phyloP scores from a whole-genome alignment of 1,140 invertebrate species.

The Monomorium pharaonis region DNA sequence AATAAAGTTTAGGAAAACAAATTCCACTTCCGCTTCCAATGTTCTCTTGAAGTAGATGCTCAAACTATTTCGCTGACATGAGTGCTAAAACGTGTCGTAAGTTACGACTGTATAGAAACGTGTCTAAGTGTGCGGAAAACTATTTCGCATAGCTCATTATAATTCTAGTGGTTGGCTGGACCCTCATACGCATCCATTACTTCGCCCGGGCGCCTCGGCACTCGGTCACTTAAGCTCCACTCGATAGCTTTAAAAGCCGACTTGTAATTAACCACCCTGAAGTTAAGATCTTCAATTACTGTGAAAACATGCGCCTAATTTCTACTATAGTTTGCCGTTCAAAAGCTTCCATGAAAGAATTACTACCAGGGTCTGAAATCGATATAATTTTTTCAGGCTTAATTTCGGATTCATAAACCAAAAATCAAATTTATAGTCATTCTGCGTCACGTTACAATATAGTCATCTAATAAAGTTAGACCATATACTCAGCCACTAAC shows the following conservation, averaged over 20 bases:
- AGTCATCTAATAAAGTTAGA: not conserved
- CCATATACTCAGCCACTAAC: not conserved
- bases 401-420: not conserved
- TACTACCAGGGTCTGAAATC: not conserved
- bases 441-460: not conserved
- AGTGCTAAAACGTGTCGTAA: conserved; percentile 56
- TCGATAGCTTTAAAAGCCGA: conserved; percentile 33
- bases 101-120: conserved; percentile 34
- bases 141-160: conserved; percentile 55
- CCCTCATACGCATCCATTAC: conserved; percentile 54
- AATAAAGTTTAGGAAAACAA: not conserved
- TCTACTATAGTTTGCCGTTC: not conserved
- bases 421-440: not conserved
- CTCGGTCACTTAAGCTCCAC: conserved; percentile 33
- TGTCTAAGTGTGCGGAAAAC: conserved; percentile 54
- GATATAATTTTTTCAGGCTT: not conserved
- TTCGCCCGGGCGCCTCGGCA: conserved; percentile 8
- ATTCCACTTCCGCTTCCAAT: no score
- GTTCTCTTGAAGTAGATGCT: not conserved
- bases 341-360: not conserved
- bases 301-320: conserved; percentile 13
- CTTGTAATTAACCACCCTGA: conserved; percentile 41
- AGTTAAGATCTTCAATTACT: conserved; percentile 27
- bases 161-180: conserved; percentile 43
- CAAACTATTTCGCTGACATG: not conserved